Percentiles rank a stretch among this genome's conserved stretches.
Evolutionary conservation across 64 coral and sea anemone genomes (phyloP).

Genomic region (Montipora cactus): DNA sequence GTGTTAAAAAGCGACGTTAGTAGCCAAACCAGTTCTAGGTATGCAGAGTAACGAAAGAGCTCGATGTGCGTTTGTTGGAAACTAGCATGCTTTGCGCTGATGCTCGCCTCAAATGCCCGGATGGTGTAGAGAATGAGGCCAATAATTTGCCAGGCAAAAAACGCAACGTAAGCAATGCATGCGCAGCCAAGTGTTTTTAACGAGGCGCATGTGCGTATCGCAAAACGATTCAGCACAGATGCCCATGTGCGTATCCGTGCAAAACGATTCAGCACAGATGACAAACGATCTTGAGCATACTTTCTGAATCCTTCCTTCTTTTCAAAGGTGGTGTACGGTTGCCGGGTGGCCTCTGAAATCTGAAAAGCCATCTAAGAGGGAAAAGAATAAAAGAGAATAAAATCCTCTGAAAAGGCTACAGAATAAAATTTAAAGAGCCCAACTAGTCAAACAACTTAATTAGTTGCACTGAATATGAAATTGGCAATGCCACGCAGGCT

Average conservation of each 20-base stretch:
- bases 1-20: background rate
- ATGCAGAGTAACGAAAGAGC: background rate
- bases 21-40: background rate
- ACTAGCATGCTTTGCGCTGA: background rate
- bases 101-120: constrained; percentile 1
- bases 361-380: too few species aligned
- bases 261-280: background rate
- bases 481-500: too few species aligned
- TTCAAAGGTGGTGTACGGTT: background rate
- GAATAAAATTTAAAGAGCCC: too few species aligned
- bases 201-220: background rate
- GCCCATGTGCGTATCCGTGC: too few species aligned
- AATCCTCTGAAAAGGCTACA: too few species aligned
- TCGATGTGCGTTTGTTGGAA: background rate
- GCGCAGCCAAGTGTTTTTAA: background rate
- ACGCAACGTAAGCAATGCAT: background rate
- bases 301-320: background rate
- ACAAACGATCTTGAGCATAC: background rate
- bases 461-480: too few species aligned
- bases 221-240: too few species aligned
- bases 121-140: constrained; percentile 26
- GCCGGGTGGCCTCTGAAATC: background rate
- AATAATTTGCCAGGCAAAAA: constrained; percentile 18
- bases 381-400: too few species aligned
- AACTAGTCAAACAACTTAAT: too few species aligned